Percentiles rank a stretch among this genome's conserved stretches.
phyloP scores from a whole-genome alignment of 2,888 invertebrate species.

The Drosophila trichaetosa region DNA sequence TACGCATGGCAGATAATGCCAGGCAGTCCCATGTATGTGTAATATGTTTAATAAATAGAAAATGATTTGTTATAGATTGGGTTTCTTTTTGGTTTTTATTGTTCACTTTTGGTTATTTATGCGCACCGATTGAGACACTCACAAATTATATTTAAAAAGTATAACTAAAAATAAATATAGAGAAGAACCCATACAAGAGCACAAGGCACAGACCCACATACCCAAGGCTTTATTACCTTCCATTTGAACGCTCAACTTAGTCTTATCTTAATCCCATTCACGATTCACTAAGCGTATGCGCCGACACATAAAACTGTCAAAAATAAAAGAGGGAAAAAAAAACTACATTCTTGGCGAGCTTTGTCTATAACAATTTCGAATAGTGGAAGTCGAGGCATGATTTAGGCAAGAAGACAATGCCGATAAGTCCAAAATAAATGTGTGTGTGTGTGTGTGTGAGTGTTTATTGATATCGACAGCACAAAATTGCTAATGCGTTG shows the following conservation, averaged over 20 bases:
- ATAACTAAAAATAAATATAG: slow-evolving; percentile 2
- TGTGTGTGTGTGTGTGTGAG: slow-evolving; percentile 1
- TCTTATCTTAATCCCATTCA: slow-evolving; percentile 79
- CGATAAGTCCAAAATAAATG: slow-evolving; percentile 52
- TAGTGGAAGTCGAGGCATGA: slow-evolving; percentile 33
- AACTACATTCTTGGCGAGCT: slow-evolving; percentile 43
- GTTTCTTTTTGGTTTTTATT: slow-evolving; percentile 25
- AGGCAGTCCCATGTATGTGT: background rate
- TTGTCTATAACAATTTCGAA: slow-evolving; percentile 47
- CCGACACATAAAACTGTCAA: slow-evolving; percentile 78
- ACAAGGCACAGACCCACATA: slow-evolving; percentile 31
- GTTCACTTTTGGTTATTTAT: slow-evolving; percentile 43
- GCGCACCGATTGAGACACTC: slow-evolving; percentile 39
- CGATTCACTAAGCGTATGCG: slow-evolving; percentile 75
- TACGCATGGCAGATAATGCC: slow-evolving; percentile 7
- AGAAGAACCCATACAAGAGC: background rate
- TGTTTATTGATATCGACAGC: slow-evolving; percentile 52
- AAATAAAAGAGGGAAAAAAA: slow-evolving; percentile 43
- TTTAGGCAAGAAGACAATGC: slow-evolving; percentile 72
- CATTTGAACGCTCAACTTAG: slow-evolving; percentile 58
- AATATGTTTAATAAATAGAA: slow-evolving; percentile 31
- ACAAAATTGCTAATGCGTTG: slow-evolving; percentile 60
- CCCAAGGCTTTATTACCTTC: slow-evolving; percentile 70
- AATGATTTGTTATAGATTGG: slow-evolving; percentile 68
- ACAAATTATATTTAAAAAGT: slow-evolving; percentile 29